These are phyloP conservation scores for Drosophila phalerata DNA, from an alignment of 2,888 invertebrate species.

Conservation along the genomic window DNA sequence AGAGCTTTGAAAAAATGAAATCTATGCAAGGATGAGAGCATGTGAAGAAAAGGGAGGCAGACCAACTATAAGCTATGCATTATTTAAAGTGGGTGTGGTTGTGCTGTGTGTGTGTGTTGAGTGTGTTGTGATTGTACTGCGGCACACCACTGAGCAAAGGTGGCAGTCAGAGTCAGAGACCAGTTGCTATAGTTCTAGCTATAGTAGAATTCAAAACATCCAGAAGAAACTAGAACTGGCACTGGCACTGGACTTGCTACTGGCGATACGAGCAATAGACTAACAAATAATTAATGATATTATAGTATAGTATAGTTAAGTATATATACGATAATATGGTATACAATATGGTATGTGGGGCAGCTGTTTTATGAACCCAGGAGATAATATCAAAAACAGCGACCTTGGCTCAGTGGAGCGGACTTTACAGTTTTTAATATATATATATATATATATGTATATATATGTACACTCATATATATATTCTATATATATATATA, in stretches of 20 bases:
- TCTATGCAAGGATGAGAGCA: slow-evolving; percentile 6
- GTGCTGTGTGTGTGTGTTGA: slow-evolving; percentile 7
- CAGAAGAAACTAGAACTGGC: slow-evolving; percentile 18
- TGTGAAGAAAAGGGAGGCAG: slow-evolving; percentile 4
- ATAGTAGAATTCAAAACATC: background rate
- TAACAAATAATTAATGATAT: slow-evolving; percentile 31
- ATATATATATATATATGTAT: slow-evolving; percentile 39
- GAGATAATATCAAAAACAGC: slow-evolving; percentile 30
- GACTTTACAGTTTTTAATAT: slow-evolving; percentile 40
- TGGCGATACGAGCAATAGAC: slow-evolving; percentile 6
- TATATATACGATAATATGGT: slow-evolving; percentile 4
- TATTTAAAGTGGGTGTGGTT: slow-evolving; percentile 19
- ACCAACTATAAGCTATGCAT: slow-evolving; percentile 46
- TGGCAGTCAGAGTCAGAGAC: slow-evolving; percentile 17
- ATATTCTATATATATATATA: slow-evolving; percentile 25
- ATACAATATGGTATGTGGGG: slow-evolving; percentile 22
- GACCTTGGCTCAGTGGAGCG: slow-evolving; percentile 61
- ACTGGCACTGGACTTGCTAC: slow-evolving; percentile 21
- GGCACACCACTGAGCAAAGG: slow-evolving; percentile 50
- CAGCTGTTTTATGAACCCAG: slow-evolving; percentile 31
- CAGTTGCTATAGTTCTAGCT: slow-evolving; percentile 32
- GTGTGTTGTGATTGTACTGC: slow-evolving; percentile 10
- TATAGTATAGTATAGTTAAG: slow-evolving; percentile 10
- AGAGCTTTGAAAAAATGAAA: slow-evolving; percentile 20
- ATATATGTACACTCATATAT: slow-evolving; percentile 24